These are phyloP conservation scores for Bactericera cockerelli DNA, from an alignment of 1,140 invertebrate genomes.

Conservation along the genomic window DNA sequence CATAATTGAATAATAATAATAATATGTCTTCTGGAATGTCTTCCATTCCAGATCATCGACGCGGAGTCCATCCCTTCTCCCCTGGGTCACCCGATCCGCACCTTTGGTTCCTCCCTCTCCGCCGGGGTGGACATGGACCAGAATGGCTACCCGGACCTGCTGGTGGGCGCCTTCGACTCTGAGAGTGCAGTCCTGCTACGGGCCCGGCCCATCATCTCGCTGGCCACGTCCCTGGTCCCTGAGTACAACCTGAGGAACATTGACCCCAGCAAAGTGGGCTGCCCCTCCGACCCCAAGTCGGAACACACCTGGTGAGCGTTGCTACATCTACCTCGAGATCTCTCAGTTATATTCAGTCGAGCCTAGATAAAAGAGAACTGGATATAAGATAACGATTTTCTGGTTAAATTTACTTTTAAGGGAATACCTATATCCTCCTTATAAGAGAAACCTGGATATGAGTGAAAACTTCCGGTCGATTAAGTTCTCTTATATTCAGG, in stretches of 20 bases:
- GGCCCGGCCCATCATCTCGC: constrained; percentile 72
- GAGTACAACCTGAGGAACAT: constrained; percentile 50
- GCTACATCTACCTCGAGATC: constrained; percentile 18
- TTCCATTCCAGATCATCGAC: constrained; percentile 34
- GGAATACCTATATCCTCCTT: too few relatives aligned
- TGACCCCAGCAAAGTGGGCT: constrained; percentile 60
- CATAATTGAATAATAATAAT: too few relatives aligned
- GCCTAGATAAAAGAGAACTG: too few relatives aligned
- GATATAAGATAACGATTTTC: too few relatives aligned
- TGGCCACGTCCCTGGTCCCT: constrained; percentile 45
- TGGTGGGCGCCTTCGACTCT: constrained; percentile 74
- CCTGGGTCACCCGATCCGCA: constrained; percentile 33
- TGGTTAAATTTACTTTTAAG: too few relatives aligned
- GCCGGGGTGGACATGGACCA: constrained; percentile 78
- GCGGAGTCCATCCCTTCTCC: constrained; percentile 30
- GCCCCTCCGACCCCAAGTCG: constrained; percentile 40
- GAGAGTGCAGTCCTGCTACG: constrained; percentile 55
- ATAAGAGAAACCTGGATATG: too few relatives aligned
- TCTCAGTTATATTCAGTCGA: constrained; percentile 8
- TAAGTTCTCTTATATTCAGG: not conserved
- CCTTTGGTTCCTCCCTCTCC: constrained; percentile 78
- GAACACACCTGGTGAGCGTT: constrained; percentile 61
- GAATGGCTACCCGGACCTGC: constrained; percentile 82
- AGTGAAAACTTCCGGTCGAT: too few relatives aligned
- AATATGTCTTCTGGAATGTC: too few relatives aligned